Evolutionary conservation across 2,888 invertebrate genomes (phyloP), one percentile per base, ranked within the genome.

Genomic region (Cryptocephalus moraei): DNA sequence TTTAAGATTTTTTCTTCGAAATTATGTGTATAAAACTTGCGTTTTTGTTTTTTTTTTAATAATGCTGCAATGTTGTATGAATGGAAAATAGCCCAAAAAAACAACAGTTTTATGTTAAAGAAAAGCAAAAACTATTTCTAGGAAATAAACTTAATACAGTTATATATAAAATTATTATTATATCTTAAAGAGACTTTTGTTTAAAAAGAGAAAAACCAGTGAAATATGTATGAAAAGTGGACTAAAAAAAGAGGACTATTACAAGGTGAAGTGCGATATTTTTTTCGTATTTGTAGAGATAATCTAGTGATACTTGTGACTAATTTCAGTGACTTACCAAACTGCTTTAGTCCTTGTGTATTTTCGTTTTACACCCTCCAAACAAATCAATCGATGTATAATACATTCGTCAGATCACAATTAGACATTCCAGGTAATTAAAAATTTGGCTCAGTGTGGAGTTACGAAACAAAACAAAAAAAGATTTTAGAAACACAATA

Each of bases 231-330:
- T 54, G 58, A 60, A 59, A 62, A 62, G 62, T 63, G 62, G 56
- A 64, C 62, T 62, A 61, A 59, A 62, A 64, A 53, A 47, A 41
- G 38, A 36, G 36, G 11, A 47, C 57, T 58, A 62, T 64, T 66
- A 52, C 60, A 62, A 59, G 66, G 68, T 68, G 67, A 66, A 67
- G 69, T 68, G 68, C 65, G 66, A 62, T 62, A 61, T 61, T 62
- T 62, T 62, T 40, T 64, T 62, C 58, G 58, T 62, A 60, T 59
- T 47, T 60, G 60, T 62, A 62, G 62, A 57, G 60, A 61, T 11
- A 60, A 59, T 59, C 60, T 68, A 68, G 69, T 67, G 67, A 68
- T 68, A 66, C 60, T 68, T 68, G 68, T 69, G 68, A 67, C 65
- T 66, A 63, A 66, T 65, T 67, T 65, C 65, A 63, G 64, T 66